Base-by-base conservation (phyloP, 2,797 vertebrate genomes). In the Tinamus major region DNA sequence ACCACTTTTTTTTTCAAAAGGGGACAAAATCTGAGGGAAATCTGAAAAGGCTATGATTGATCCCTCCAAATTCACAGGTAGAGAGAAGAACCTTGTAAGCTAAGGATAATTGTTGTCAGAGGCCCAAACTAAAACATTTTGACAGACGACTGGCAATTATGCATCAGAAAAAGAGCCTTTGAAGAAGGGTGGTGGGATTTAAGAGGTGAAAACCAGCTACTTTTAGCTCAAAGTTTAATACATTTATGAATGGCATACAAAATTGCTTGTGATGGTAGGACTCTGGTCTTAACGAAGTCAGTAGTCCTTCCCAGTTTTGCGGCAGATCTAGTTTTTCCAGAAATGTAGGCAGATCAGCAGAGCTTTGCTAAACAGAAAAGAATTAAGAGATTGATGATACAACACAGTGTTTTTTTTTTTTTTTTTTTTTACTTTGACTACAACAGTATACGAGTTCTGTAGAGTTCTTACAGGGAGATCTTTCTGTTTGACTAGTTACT, bases 401-500 rank as follows among this genome's bases (percentile, higher is more conserved):
- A 20, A 75, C 8, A 64, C 17, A 65, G 44, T 51, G 6, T 27
- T 6, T 42, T 42, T 42, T 42, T 46, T 19, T 42, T 42, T 46
- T 19, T 49, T 49, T 49, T 49, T 63, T 94, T 59, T 41, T 77
- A 62, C 79, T 75, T 79, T 64, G 55, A 85, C 29, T 58, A 63
- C 61, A 77, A 68, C 13, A 59, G 65, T 39, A 80, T 26, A 58
- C 18, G 41, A 69, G 62, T 91, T n/a, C 19, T 58, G 71, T 20
- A 44, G 42, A 76, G 42, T 33, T 85, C 41, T 84, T 92, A 79
- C 15, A 64, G 87, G 67, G 78, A 70, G 83, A n/a, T 5, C 8
- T 48, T 48, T 91, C 18, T 95, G 77, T 91, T 89, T 92, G 89
- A 70, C 68, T 53, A 29, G 33, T 70, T 70, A 51, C 48, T 70